Conservation (phyloP, 1,140 invertebrate genomes). For the Antheraea mylitta region DNA sequence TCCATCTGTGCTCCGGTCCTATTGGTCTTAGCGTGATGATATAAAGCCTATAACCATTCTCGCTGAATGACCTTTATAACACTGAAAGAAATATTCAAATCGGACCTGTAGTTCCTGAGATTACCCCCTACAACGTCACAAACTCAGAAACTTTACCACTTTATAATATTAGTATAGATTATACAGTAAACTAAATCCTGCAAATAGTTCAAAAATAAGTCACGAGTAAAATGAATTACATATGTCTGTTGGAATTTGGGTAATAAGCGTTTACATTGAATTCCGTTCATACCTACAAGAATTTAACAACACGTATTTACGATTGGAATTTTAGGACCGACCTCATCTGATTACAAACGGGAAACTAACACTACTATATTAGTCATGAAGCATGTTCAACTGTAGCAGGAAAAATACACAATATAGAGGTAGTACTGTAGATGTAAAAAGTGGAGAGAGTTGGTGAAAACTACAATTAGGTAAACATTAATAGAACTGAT, state of each 20-base stretch:
- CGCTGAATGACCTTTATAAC: too few species aligned
- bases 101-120: too few species aligned
- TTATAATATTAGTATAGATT: too few species aligned
- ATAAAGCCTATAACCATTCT: too few species aligned
- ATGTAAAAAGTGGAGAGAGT: too few species aligned
- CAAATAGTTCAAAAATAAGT: background rate
- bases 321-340: background rate
- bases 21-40: too few species aligned
- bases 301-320: slow-evolving; percentile 3
- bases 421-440: background rate
- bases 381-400: background rate
- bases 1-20: too few species aligned
- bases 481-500: too few species aligned
- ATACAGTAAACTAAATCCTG: background rate
- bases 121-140: too few species aligned
- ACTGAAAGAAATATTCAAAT: too few species aligned
- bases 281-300: background rate
- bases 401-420: background rate
- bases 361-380: background rate
- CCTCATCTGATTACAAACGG: background rate
- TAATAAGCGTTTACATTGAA: background rate
- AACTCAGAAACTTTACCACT: too few species aligned
- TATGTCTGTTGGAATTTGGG: background rate
- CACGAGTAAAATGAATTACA: background rate
- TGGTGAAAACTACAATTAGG: background rate